A percentile compares a stretch with the other conserved stretches of the same genome.
phyloP scores from a whole-genome alignment of 1,140 invertebrate genomes.

The Microplitis mediator region DNA sequence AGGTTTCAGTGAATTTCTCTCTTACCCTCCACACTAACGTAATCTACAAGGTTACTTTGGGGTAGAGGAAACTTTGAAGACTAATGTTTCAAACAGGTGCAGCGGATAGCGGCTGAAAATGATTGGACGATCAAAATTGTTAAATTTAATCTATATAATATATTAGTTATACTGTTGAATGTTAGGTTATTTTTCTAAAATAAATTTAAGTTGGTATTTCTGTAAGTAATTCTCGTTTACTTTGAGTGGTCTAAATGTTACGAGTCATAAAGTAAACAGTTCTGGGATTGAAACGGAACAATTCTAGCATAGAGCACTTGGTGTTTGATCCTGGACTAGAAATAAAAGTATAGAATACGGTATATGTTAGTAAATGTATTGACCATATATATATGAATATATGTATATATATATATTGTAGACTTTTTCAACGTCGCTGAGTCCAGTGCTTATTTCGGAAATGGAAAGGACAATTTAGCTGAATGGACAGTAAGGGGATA shows the following conservation, averaged over 20 bases:
- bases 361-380: not conserved
- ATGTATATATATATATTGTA: not conserved
- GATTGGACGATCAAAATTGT: too few species aligned
- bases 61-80: too few species aligned
- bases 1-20: too few species aligned
- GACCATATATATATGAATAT: not conserved
- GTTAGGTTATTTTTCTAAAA: not conserved
- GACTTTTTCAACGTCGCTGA: not conserved
- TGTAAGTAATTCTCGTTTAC: not conserved
- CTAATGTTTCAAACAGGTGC: too few species aligned
- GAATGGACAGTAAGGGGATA: not conserved
- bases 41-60: too few species aligned
- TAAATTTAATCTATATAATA: too few species aligned
- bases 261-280: conserved; percentile 3
- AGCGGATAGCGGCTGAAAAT: too few species aligned
- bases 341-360: not conserved
- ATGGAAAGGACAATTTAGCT: conserved; percentile 15
- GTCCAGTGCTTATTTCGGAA: conserved; percentile 3
- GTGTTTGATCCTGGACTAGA: not conserved
- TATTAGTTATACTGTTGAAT: too few species aligned
- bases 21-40: too few species aligned
- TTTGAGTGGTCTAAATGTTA: not conserved
- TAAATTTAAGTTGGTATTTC: not conserved
- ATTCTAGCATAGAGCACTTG: not conserved
- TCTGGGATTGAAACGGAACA: conserved; percentile 4